These are phyloP conservation scores for Sciurus vulgaris DNA, from an alignment of 2,797 vertebrate species.

Conservation along the genomic window DNA sequence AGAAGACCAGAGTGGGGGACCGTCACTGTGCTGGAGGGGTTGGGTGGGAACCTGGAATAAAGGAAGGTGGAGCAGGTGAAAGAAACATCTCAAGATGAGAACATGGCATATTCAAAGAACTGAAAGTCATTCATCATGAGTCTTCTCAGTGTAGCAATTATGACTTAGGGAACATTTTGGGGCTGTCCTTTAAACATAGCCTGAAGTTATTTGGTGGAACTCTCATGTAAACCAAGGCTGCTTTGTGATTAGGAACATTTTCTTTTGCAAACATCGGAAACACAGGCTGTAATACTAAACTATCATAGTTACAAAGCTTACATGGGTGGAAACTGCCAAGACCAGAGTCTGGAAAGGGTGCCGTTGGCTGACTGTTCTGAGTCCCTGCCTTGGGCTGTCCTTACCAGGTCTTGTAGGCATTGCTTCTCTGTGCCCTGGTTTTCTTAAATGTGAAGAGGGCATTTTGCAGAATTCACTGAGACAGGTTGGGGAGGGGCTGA, in stretches of 20 bases:
- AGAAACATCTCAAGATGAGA: neutral
- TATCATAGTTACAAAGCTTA: neutral
- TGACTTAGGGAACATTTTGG: slow-evolving; percentile 60
- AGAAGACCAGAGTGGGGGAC: neutral
- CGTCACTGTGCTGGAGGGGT: neutral
- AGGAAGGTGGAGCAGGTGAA: neutral
- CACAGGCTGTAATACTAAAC: slow-evolving; percentile 26
- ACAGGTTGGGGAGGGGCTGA: neutral
- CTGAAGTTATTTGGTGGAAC: slow-evolving; percentile 65
- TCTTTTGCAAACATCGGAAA: slow-evolving; percentile 63
- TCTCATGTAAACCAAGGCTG: slow-evolving; percentile 20
- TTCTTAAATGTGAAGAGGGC: neutral
- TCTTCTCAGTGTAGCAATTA: slow-evolving; percentile 45
- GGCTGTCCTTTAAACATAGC: slow-evolving; percentile 63
- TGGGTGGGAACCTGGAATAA: neutral
- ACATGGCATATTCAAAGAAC: neutral
- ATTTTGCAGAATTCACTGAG: slow-evolving; percentile 1
- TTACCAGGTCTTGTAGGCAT: neutral
- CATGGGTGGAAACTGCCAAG: neutral
- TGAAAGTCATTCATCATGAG: neutral
- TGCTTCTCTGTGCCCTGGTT: neutral
- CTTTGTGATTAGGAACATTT: slow-evolving; percentile 68
- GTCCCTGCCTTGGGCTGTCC: neutral
- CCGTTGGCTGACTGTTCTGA: neutral
- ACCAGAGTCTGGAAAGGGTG: neutral